phyloP scores from a whole-genome alignment of 1,140 invertebrate species.

The Drosophila murphyi region DNA sequence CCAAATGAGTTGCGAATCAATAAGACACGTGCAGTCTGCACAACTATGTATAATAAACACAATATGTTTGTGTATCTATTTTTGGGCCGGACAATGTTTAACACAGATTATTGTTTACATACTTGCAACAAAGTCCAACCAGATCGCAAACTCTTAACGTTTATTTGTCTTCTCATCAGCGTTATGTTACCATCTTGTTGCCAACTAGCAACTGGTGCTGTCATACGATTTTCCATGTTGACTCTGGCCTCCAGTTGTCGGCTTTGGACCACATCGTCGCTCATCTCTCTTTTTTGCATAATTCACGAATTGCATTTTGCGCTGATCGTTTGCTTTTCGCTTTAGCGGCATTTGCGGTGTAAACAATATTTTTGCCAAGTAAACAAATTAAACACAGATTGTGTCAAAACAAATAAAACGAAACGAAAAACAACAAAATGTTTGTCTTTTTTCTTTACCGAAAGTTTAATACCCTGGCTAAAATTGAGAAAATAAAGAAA shows the following conservation, averaged over 20 bases:
- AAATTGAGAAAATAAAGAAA: no score
- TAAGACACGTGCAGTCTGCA: slow-evolving; percentile 9
- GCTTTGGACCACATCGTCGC: neutral
- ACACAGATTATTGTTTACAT: slow-evolving; percentile 12
- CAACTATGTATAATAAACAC: slow-evolving; percentile 11
- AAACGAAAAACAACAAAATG: neutral
- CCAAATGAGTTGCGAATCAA: slow-evolving; percentile 36
- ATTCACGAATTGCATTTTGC: neutral
- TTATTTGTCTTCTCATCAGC: slow-evolving; percentile 21
- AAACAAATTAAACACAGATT: slow-evolving; percentile 11
- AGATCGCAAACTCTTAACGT: neutral
- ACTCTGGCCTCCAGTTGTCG: neutral
- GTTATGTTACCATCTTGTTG: neutral
- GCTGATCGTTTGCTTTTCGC: neutral
- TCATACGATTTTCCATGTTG: neutral
- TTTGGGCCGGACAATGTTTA: slow-evolving; percentile 2
- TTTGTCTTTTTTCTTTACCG: no score
- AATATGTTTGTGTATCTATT: slow-evolving; percentile 6
- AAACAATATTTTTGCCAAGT: slow-evolving; percentile 1
- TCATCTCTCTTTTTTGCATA: no score
- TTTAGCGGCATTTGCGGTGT: slow-evolving; percentile 6
- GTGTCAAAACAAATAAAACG: neutral
- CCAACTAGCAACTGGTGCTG: neutral
- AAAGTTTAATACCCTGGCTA: no score
- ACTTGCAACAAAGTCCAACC: slow-evolving; percentile 20